Evolutionary conservation across 1,140 invertebrate genomes (phyloP).

Genomic region (Drosophila bifasciata): DNA sequence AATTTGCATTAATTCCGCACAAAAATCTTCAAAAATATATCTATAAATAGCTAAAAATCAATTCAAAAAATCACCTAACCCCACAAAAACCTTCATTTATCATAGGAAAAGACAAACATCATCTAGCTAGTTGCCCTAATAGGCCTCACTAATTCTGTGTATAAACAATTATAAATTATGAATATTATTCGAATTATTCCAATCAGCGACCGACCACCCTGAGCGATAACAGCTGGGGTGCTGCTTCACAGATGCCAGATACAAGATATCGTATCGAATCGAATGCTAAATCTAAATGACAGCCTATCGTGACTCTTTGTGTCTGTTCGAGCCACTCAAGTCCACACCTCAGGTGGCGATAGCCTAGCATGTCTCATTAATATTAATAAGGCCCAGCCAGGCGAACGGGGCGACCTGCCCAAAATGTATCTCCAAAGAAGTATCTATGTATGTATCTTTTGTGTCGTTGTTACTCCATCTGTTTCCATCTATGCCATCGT

Average conservation of each 20-base stretch:
- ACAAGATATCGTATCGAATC: conserved; percentile 1
- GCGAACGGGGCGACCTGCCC: background rate
- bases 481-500: conserved; percentile 16
- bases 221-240: conserved; percentile 3
- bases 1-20: conserved; percentile 26
- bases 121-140: conserved; percentile 12
- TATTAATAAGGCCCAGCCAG: conserved; percentile 64
- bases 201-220: conserved; percentile 32
- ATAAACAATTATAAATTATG: conserved; percentile 47
- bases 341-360: conserved; percentile 76
- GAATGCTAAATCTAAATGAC: conserved; percentile 52
- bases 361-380: conserved; percentile 71
- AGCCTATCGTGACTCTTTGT: conserved; percentile 46
- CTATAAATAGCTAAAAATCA: conserved; percentile 6
- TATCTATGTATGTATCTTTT: conserved; percentile 38
- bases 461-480: background rate
- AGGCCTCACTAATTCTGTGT: conserved; percentile 36
- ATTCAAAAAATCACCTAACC: background rate
- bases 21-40: conserved; percentile 12
- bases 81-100: conserved; percentile 19
- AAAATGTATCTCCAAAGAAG: conserved; percentile 25
- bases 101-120: conserved; percentile 12
- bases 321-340: conserved; percentile 33
- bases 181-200: conserved; percentile 38
- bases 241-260: conserved; percentile 3